phyloP scores from a whole-genome alignment of 35 echinoderm and acorn worm species.

The Strongylocentrotus purpuratus region DNA sequence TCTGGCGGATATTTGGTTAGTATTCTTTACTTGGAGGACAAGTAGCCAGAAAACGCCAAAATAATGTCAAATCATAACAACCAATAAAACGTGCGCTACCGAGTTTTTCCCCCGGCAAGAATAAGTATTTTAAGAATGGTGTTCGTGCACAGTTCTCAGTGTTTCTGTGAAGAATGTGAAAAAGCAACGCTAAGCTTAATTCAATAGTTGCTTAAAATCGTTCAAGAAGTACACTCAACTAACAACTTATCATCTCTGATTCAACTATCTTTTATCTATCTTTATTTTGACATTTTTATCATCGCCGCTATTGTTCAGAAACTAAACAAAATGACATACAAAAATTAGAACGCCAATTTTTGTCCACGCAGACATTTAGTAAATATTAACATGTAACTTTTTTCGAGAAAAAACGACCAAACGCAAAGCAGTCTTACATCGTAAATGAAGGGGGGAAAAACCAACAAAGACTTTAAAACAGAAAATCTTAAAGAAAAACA shows the following conservation, averaged over 20 bases:
- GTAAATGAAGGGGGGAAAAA: not conserved
- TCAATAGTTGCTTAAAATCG: no score
- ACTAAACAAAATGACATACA: not conserved
- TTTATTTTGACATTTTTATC: no score
- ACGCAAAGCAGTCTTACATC: not conserved
- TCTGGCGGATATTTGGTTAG: slow-evolving; percentile 10
- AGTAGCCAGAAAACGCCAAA: not conserved
- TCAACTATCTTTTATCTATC: no score
- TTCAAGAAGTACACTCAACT: no score
- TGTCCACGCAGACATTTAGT: not conserved
- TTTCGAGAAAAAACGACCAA: not conserved
- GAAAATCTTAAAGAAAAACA: not conserved
- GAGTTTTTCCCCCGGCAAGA: not conserved
- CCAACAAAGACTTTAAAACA: not conserved
- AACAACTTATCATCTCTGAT: no score
- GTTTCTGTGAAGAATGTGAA: not conserved
- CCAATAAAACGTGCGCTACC: not conserved
- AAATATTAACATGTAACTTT: slow-evolving; percentile 1
- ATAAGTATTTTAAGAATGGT: not conserved
- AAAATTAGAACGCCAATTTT: not conserved
- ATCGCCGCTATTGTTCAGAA: no score
- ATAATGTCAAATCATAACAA: not conserved
- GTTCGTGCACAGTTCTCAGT: not conserved
- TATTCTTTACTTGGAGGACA: not conserved
- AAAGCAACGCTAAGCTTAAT: no score